Evolutionary conservation across 2,113 vertebrate genomes (phyloP).

Genomic region (Atherinomorus stipes): DNA sequence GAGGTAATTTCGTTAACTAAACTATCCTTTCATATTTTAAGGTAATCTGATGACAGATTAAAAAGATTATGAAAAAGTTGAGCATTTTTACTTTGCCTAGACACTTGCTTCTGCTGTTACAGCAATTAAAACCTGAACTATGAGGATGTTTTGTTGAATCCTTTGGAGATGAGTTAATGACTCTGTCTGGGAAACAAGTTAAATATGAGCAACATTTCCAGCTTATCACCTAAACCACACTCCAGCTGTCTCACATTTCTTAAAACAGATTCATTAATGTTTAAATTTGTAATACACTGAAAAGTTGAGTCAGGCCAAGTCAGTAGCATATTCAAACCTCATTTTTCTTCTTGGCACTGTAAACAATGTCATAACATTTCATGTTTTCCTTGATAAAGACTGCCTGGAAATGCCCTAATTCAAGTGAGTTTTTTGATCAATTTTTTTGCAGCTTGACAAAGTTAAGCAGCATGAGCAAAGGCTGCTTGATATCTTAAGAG

Average conservation of each 20-base stretch:
- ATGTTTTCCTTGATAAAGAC: not conserved
- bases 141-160: not conserved
- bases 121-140: slow-evolving; percentile 1
- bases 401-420: slow-evolving; percentile 2
- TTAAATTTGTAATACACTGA: slow-evolving; percentile 10
- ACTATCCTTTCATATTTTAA: too few species aligned
- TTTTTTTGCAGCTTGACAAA: not conserved
- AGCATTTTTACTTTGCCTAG: too few species aligned
- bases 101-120: not conserved
- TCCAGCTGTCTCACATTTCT: slow-evolving; percentile 21
- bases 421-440: not conserved
- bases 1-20: too few species aligned
- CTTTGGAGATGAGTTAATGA: not conserved
- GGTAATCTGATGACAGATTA: too few species aligned
- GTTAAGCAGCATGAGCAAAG: not conserved
- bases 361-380: not conserved
- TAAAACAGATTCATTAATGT: slow-evolving; percentile 14
- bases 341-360: not conserved
- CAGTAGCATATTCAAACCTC: not conserved
- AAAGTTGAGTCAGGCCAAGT: slow-evolving; percentile 22
- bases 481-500: slow-evolving; percentile 7
- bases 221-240: slow-evolving; percentile 14
- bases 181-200: not conserved
- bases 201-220: slow-evolving; percentile 9
- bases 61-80: too few species aligned